These are phyloP conservation scores for Eumerus sabulonum DNA, from an alignment of 2,888 invertebrate species.

Conservation along the genomic window DNA sequence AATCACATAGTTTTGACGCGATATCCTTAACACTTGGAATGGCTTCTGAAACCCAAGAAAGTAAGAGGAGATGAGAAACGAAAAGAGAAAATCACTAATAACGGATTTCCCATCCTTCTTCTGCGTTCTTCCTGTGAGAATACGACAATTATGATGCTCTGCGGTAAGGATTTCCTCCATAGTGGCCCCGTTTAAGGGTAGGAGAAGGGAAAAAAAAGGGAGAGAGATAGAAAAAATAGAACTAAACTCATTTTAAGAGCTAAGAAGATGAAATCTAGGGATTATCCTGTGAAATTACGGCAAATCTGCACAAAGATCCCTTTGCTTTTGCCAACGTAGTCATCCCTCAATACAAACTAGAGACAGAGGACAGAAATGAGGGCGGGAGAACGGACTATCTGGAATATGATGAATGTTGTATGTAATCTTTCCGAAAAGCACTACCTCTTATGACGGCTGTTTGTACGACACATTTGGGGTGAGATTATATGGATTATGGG, in stretches of 20 bases:
- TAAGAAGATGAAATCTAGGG: conserved; percentile 54
- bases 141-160: conserved; percentile 51
- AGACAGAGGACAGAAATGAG: too few species aligned
- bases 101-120: conserved; percentile 24
- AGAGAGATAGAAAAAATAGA: too few species aligned
- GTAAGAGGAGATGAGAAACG: background rate
- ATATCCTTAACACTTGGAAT: conserved; percentile 45
- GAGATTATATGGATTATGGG: conserved; percentile 45
- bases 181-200: conserved; percentile 30
- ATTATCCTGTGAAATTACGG: conserved; percentile 60
- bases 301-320: conserved; percentile 50
- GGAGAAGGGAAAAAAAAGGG: conserved; percentile 9
- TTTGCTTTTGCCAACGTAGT: background rate
- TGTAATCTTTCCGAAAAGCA: conserved; percentile 43
- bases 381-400: background rate
- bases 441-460: conserved; percentile 29
- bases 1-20: conserved; percentile 35
- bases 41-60: conserved; percentile 24
- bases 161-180: conserved; percentile 15
- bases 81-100: conserved; percentile 22
- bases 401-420: conserved; percentile 49
- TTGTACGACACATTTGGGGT: conserved; percentile 49
- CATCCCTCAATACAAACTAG: background rate
- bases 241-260: conserved; percentile 48
- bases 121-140: background rate